These are phyloP conservation scores for Clunio marinus DNA, from an alignment of 2,888 invertebrate species.

Conservation along the genomic window DNA sequence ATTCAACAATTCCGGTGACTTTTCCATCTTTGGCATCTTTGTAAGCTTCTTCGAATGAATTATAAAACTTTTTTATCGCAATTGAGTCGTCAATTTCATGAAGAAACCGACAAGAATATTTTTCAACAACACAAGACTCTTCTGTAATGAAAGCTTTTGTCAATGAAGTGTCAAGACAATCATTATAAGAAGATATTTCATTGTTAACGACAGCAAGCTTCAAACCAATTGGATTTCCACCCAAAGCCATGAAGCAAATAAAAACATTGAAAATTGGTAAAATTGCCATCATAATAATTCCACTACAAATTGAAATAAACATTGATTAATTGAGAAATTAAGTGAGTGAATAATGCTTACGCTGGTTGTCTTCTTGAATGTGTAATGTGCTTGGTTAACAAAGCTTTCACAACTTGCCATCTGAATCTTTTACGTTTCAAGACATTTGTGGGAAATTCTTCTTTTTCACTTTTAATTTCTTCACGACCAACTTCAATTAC, in stretches of 20 bases:
- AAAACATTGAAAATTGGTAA: background rate
- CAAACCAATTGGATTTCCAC: slow-evolving; percentile 6
- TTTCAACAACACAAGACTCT: background rate
- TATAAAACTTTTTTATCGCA: background rate
- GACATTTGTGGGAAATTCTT: background rate
- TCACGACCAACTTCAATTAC: background rate
- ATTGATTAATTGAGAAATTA: background rate
- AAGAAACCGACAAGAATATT: slow-evolving; percentile 6
- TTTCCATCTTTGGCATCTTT: background rate
- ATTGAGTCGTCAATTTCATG: background rate
- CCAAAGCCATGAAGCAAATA: background rate
- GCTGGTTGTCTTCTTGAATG: slow-evolving; percentile 68
- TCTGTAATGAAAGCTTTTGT: background rate
- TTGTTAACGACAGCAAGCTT: slow-evolving; percentile 19
- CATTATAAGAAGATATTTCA: background rate
- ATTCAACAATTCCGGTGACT: background rate
- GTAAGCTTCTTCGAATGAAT: background rate
- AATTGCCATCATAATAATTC: background rate
- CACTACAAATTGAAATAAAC: background rate
- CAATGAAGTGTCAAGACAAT: background rate
- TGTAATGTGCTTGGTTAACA: slow-evolving; percentile 65
- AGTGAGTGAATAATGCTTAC: slow-evolving; percentile 52
- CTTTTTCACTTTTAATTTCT: background rate
- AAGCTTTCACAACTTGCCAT: slow-evolving; percentile 54
- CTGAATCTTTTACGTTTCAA: background rate